These are phyloP conservation scores for Ivindomyrus marchei DNA, from an alignment of 2,113 vertebrate genomes.

Conservation along the genomic window DNA sequence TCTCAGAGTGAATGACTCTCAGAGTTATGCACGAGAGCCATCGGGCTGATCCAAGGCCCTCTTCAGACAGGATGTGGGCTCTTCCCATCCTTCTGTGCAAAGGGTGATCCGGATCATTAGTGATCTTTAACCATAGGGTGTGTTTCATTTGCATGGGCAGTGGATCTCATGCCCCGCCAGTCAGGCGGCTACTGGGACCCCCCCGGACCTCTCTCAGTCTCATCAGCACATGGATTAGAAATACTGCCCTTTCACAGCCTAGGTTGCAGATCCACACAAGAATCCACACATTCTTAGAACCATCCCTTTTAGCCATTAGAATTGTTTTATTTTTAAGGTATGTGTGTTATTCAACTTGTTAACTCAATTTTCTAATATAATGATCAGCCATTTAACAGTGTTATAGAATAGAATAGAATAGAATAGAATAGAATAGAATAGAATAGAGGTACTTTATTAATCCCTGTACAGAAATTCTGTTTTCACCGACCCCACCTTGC, in stretches of 20 bases:
- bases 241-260: neutral
- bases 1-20: neutral
- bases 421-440: no score
- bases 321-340: neutral
- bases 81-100: neutral
- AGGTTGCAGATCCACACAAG: neutral
- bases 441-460: neutral
- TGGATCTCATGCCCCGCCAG: no score
- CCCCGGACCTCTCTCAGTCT: neutral
- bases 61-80: neutral
- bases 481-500: neutral
- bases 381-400: neutral
- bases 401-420: neutral
- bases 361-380: neutral
- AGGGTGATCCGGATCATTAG: neutral
- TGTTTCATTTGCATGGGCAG: neutral
- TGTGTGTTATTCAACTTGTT: neutral
- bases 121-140: neutral
- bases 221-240: no score
- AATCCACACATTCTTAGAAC: neutral
- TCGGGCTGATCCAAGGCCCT: neutral
- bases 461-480: neutral
- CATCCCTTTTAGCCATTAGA: neutral
- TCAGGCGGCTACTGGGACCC: neutral
- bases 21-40: neutral